Evolutionary conservation across 1,140 invertebrate species (phyloP), one percentile per base, ranked within the genome.

Genomic region (Cyclargus thomasi): DNA sequence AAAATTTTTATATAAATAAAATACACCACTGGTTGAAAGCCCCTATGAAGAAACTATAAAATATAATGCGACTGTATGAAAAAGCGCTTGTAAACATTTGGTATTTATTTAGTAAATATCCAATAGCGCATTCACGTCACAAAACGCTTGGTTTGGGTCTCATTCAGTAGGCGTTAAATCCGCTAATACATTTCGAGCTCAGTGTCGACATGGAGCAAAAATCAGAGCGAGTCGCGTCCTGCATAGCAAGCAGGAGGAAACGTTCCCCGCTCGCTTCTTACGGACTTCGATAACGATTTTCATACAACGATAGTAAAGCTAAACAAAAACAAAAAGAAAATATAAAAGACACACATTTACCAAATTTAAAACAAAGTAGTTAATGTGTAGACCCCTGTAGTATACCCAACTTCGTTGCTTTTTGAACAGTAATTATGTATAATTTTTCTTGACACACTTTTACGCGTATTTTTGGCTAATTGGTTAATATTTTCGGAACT

Each of bases 101-200:
- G 39, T 47, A 11, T 16, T 47, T 47, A 47, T 47, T 47, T 47
- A 59, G 17, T 20, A 59, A 20, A 59, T 59, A 55, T 65, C 71
- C 76, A 74, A 78, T 81, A 80, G 67, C 67, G 76, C 74, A 81
- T 81, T 82, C 81, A 55, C 70, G 63, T 75, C 79, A 79, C 80
- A 79, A 70, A 78, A 68, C 70, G 67, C 70, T 71, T 72, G 74
- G 79, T 82, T 74, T 70, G 74, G 73, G 72, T 75, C 74, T 79
- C 75, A 81, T 81, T 79, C 77, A 68, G 78, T 78, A 78, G 76
- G 73, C 79, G 78, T 80, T 79, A 82, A 82, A 80, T 73, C 79
- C 74, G 78, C 81, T 83, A 83, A 83, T 83, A 83, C 81, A 83
- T 83, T 83, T 83, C 74, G 74, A 70, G 76, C 73, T 74, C 73